Percentiles rank a stretch among this genome's conserved stretches.
Conservation (phyloP, 2,888 invertebrate genomes). For the Ornithoptera alexandrae region DNA sequence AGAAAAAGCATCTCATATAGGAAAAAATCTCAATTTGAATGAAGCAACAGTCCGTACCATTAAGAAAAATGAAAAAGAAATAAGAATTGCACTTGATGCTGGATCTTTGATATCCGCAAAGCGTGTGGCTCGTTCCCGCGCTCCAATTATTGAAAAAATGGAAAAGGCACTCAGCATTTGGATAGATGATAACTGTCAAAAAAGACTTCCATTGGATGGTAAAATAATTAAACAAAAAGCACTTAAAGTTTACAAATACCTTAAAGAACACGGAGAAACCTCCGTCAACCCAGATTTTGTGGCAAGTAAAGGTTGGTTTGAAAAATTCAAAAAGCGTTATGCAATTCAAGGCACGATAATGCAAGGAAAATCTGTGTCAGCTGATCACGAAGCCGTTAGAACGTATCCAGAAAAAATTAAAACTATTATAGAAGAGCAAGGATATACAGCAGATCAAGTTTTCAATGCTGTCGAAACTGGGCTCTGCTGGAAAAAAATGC, state of each 20-base stretch:
- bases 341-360: not conserved
- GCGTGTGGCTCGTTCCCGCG: too few species aligned
- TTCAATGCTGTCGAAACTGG: too few species aligned
- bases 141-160: too few species aligned
- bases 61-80: too few species aligned
- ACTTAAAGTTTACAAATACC: not conserved
- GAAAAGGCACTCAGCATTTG: conserved; percentile 4
- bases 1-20: too few species aligned
- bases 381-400: not conserved
- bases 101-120: too few species aligned
- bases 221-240: not conserved
- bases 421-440: not conserved
- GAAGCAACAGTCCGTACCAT: too few species aligned
- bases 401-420: conserved; percentile 2
- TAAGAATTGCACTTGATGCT: not conserved
- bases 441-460: not conserved
- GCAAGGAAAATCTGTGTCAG: too few species aligned
- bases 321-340: conserved; percentile 8
- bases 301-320: conserved; percentile 3
- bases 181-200: not conserved
- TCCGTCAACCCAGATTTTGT: not conserved
- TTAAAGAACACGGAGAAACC: not conserved
- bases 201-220: not conserved
- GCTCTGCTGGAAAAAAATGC: too few species aligned
- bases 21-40: too few species aligned